Base-by-base conservation (phyloP, 2,113 vertebrate genomes). In the human region DNA sequence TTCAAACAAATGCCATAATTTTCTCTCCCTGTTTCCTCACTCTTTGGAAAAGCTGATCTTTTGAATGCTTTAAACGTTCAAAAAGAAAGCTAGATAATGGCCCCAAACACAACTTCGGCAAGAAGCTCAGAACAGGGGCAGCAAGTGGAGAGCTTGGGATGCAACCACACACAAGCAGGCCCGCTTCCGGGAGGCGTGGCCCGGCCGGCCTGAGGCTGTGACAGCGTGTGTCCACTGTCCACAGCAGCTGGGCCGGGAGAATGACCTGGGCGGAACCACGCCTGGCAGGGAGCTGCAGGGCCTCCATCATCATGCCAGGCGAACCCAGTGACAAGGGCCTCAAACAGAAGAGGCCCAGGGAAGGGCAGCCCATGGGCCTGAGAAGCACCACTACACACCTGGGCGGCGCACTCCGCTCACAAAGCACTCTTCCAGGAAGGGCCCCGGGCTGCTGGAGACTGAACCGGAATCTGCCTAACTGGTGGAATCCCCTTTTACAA, bases 1-100 rank as follows among this genome's bases (percentile, higher is more conserved):
- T 93, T 98, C 98, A 98, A 98, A 98, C 97, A 98, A 98, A 98
- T 61, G 97, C 96, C 96, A 79, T 93, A 72, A 98, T 98, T 98
- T 97, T 95, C 95, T 97, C 55, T 92, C 90, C 89, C 43, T 86
- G 40, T 88, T 95, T 85, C 76, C 9, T 52, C 0, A 8, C 48
- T 59, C 84, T 98, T 79, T 92, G 75, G 81, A 96, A 97, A 97
- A 97, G 92, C 35, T 90, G 70, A 96, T 93, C 96, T 87, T 95
- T 64, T 92, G 84, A 89, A 80, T 6, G 81, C 87, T 92, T 95
- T 81, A 91, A 89, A 97, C 93, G 97, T 88, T 97, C 92, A 90
- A 93, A 98, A 97, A 95, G 95, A 97, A 96, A 93, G 96, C 95
- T 97, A 95, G 97, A 97, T 79, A 93, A 81, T 6, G 11, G 57